phyloP scores from a whole-genome alignment of 1,140 invertebrate genomes.

The Subanguina moxae region DNA sequence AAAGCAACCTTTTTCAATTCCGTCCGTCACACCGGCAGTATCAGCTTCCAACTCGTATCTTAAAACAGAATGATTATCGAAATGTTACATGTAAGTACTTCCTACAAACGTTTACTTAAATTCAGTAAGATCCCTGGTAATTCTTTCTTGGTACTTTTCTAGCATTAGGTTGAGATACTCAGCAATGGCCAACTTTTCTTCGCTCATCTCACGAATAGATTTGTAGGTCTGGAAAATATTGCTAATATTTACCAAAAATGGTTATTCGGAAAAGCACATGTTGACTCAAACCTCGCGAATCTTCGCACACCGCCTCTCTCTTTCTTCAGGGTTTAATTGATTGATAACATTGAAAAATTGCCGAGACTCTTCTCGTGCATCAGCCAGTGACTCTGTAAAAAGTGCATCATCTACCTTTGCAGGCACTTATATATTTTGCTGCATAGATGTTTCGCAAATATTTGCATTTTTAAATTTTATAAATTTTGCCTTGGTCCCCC shows the following conservation, averaged over 20 bases:
- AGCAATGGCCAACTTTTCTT: constrained; percentile 24
- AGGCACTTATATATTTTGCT: too few relatives aligned
- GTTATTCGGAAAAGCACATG: too few relatives aligned
- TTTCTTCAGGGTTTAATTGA: neutral
- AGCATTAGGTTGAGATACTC: constrained; percentile 25
- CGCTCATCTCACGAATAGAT: constrained; percentile 10
- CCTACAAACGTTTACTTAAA: constrained; percentile 16
- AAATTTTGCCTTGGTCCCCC: too few relatives aligned
- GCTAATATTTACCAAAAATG: too few relatives aligned
- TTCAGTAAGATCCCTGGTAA: constrained; percentile 29
- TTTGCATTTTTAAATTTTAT: too few relatives aligned
- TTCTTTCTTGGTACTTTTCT: constrained; percentile 29
- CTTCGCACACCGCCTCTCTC: neutral
- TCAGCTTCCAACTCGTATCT: constrained; percentile 25
- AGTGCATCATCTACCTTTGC: neutral
- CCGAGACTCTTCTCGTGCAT: constrained; percentile 24
- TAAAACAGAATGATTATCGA: too few relatives aligned
- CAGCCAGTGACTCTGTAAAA: constrained; percentile 8
- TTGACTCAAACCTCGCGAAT: neutral
- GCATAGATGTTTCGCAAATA: too few relatives aligned
- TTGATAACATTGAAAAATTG: constrained; percentile 21
- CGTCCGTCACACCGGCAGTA: constrained; percentile 27
- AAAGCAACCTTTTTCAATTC: constrained; percentile 25
- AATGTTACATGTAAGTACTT: too few relatives aligned
- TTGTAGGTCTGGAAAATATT: constrained; percentile 23